Base-by-base conservation (phyloP, 2,888 invertebrate species). In the Bugulina stolonifera region DNA sequence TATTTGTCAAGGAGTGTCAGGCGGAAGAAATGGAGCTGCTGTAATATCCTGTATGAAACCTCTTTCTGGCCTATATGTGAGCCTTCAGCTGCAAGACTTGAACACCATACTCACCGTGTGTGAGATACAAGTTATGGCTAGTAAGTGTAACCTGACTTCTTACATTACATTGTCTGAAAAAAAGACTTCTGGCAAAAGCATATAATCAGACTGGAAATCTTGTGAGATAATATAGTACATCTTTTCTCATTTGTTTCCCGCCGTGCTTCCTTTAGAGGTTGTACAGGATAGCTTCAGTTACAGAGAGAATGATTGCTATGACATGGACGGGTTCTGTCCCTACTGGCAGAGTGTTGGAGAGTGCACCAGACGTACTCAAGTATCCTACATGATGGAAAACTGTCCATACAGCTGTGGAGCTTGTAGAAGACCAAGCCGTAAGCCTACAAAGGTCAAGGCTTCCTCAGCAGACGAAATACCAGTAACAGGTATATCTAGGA, bases 1-100 rank as follows among this genome's bases (percentile, higher is more conserved):
- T n/a, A n/a, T n/a, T n/a, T n/a, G n/a, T n/a, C n/a, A n/a, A 72
- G 72, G 54, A 22, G 72, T 72, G 18, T 64, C 69, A 1, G 72
- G 72, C 3, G 72, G 72, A 5, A 14, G 69, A 54, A 34, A 72
- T 72, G 72, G 72, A 22, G 52, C 69, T 23, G 69, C 54, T 5
- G 69, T 52, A 1, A 69, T 72, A 23, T 25, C 32, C 29, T 72
- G 72, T 35, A 69, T 14, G n/a, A 69, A 32, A n/a, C 35, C 25
- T 29, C n/a, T 70, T 3, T 69, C 69, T 29, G 72, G 72, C 3
- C 35, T 2, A 72, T 72, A 69, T 35, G 69, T 72, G 25, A 72
- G 72, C 32, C n/a, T 72, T 29, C 69, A 72, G 29, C 52, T 71
- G 35, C 29, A 35, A 54, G 72, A 35, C 22, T 22, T 23, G 2